Conservation (phyloP, 2,888 invertebrate species). For the Rhagophthalmus giganteus region DNA sequence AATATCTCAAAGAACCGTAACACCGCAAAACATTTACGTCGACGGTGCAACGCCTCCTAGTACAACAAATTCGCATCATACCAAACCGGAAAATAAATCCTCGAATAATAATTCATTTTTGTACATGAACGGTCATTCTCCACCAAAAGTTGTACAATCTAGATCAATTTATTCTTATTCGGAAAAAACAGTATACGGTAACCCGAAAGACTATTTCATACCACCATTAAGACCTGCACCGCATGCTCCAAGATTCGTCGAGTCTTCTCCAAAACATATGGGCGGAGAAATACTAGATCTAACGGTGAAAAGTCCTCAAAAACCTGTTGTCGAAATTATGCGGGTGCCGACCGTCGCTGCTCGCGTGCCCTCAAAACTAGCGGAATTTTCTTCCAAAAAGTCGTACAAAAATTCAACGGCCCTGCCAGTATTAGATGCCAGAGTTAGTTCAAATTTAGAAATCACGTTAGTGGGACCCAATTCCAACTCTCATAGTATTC, state of each 20-base stretch:
- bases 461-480: slow-evolving; percentile 64
- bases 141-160: slow-evolving; percentile 65
- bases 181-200: slow-evolving; percentile 70
- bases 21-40: slow-evolving; percentile 7
- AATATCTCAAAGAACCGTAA: slow-evolving; percentile 6
- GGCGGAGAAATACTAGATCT: slow-evolving; percentile 67
- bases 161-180: slow-evolving; percentile 67
- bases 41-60: slow-evolving; percentile 8
- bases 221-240: slow-evolving; percentile 58
- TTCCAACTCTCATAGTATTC: slow-evolving; percentile 17
- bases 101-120: slow-evolving; percentile 27
- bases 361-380: slow-evolving; percentile 21
- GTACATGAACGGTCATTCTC: slow-evolving; percentile 46
- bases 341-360: slow-evolving; percentile 57
- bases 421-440: slow-evolving; percentile 53
- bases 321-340: slow-evolving; percentile 63
- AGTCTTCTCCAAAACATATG: slow-evolving; percentile 49
- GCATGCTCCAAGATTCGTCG: slow-evolving; percentile 50
- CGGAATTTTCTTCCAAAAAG: slow-evolving; percentile 30
- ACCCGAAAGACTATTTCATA: slow-evolving; percentile 70
- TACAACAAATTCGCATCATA: slow-evolving; percentile 1
- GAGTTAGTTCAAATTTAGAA: slow-evolving; percentile 69
- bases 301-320: slow-evolving; percentile 60
- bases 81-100: slow-evolving; percentile 1
- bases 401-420: slow-evolving; percentile 36